Conservation (phyloP, 2,888 invertebrate species). For the Cepaea hortensis region DNA sequence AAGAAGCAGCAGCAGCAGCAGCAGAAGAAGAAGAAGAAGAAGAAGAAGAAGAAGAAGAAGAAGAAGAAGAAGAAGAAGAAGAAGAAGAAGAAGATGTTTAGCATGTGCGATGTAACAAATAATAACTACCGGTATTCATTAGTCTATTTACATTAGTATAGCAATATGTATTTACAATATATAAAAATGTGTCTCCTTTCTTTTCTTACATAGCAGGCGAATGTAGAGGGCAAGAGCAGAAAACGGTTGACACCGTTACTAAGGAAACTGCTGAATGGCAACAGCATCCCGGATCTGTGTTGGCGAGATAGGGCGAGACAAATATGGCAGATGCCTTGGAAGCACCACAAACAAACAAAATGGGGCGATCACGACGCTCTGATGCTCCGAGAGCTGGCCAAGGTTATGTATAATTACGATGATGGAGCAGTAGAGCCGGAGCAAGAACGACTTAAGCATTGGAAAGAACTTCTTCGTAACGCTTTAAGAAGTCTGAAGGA, state of each 20-base stretch:
- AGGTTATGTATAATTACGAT: background rate
- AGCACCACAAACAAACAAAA: background rate
- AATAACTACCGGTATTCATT: no score
- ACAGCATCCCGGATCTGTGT: background rate
- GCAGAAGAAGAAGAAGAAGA: no score
- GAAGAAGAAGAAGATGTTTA: no score
- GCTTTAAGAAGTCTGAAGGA: background rate
- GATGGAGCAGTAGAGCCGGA: no score
- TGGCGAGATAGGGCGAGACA: background rate
- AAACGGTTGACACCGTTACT: background rate
- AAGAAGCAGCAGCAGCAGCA: no score
- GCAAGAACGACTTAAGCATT: background rate
- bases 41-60: no score
- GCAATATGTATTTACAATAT: no score
- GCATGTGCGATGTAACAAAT: no score
- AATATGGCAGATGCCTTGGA: slow-evolving; percentile 19
- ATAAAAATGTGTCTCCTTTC: background rate
- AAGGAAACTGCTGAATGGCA: background rate
- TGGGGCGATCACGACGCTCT: background rate
- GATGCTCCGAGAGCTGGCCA: slow-evolving; percentile 6
- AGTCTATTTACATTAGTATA: no score
- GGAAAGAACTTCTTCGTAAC: slow-evolving; percentile 16
- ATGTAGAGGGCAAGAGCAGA: background rate
- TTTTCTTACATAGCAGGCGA: background rate
- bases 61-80: no score